These are phyloP conservation scores for Lycorma delicatula DNA, from an alignment of 1,140 invertebrate species.

Conservation along the genomic window DNA sequence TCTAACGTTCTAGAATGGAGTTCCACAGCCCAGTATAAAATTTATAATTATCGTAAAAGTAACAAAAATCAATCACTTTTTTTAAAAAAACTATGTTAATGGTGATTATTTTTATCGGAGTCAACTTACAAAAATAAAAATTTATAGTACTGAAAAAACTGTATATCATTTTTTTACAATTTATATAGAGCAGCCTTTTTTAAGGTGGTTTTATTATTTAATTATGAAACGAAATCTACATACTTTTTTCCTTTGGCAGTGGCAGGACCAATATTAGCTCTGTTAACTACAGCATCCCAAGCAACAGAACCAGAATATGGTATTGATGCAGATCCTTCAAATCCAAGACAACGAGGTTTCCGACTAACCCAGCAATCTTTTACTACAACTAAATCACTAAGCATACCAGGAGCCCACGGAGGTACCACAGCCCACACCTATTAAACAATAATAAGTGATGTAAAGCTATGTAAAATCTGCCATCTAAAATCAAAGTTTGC, in stretches of 20 bases:
- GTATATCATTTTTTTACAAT: background rate
- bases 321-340: conserved; percentile 58
- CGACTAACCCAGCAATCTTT: conserved; percentile 46
- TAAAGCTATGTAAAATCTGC: too few relatives aligned
- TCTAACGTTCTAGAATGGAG: too few relatives aligned
- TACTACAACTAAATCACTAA: conserved; percentile 52
- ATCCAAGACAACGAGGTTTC: conserved; percentile 55
- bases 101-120: too few relatives aligned
- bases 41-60: too few relatives aligned
- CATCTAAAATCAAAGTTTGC: too few relatives aligned
- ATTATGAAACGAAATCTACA: conserved; percentile 1
- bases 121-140: too few relatives aligned
- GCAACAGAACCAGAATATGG: conserved; percentile 61
- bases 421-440: conserved; percentile 45
- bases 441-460: too few relatives aligned
- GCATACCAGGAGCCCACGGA: conserved; percentile 48
- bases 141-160: too few relatives aligned
- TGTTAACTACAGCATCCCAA: conserved; percentile 52
- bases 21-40: too few relatives aligned
- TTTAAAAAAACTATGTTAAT: too few relatives aligned
- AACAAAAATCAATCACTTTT: too few relatives aligned
- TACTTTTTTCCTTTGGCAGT: conserved; percentile 50
- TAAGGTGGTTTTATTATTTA: background rate
- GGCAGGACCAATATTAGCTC: conserved; percentile 42
- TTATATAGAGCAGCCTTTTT: background rate